A percentile compares a stretch with the other conserved stretches of the same genome.
These are phyloP conservation scores for Fragum sueziense DNA, from an alignment of 2,888 invertebrate species.

Conservation along the genomic window DNA sequence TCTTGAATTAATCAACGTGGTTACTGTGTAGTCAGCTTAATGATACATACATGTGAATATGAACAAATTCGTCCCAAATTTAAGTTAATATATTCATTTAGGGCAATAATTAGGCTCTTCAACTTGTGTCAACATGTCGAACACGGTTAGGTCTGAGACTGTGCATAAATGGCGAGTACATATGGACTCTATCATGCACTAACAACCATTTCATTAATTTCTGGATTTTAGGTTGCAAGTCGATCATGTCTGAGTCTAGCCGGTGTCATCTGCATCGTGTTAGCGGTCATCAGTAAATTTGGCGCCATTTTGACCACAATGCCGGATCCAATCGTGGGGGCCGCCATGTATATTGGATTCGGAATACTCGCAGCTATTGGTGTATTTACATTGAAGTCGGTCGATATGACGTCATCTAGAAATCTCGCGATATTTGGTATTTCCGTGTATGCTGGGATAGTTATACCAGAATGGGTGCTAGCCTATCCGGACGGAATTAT, in stretches of 20 bases:
- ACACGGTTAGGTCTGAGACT: no score
- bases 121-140: no score
- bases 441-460: constrained; percentile 56
- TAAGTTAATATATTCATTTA: no score
- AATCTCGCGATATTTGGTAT: constrained; percentile 62
- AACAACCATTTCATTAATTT: no score
- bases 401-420: constrained; percentile 59
- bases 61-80: no score
- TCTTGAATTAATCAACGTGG: no score
- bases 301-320: constrained; percentile 62
- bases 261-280: constrained; percentile 55
- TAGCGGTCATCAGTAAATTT: constrained; percentile 64
- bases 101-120: no score
- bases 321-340: constrained; percentile 62
- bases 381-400: constrained; percentile 55
- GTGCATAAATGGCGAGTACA: no score
- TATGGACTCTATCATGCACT: no score
- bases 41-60: no score
- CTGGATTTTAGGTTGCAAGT: constrained; percentile 63
- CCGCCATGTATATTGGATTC: constrained; percentile 58
- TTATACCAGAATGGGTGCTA: constrained; percentile 61
- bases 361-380: constrained; percentile 62
- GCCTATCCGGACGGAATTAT: constrained; percentile 46
- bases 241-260: constrained; percentile 62
- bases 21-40: no score